Evolutionary conservation across 2,113 vertebrate genomes (phyloP), one percentile per base, ranked within the genome.

Genomic region (Proterorhinus semilunaris): DNA sequence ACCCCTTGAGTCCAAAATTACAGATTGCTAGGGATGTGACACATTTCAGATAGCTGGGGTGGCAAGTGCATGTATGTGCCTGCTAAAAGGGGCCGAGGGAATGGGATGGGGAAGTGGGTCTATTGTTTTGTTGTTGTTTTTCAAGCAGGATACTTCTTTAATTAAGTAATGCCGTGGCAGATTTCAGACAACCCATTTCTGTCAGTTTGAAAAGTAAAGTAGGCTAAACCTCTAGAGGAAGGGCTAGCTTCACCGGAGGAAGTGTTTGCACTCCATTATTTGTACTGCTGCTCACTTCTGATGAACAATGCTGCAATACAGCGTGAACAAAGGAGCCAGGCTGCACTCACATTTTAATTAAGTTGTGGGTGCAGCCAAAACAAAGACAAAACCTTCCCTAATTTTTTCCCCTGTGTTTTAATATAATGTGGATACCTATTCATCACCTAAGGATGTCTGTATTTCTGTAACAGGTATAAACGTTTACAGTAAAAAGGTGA

Each of bases 161-260:
- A 89, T 89, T 89, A 91, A 91, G 88, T 68, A 62, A 82, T 84
- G 85, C 82, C 45, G 73, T 88, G 88, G 87, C 72, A 89, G 80
- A 89, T 90, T 88, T 88, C 84, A 92, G 86, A 91, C 90, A 93
- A 91, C 91, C 91, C 90, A 93, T 91, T 93, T 92, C 90, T 93
- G 91, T 93, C 91, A 93, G 90, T 92, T 88, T 88, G 85, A 85
- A 84, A 88, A 90, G 89, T 89, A 91, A 93, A 91, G 90, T 91
- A 88, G 87, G 90, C 74, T 91, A 87, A 92, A 89, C 82, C 91
- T 90, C 90, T 71, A 77, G 90, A 91, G 87, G 72, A 86, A 75
- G 86, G 84, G 78, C 85, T 81, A 78, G 79, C 89, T 88, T 79
- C 80, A 90, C 86, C 76, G 76, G 83, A 88, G 86, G 87, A 91